Evolutionary conservation across 2,113 vertebrate genomes (phyloP).

Genomic region (Dasyprocta punctata): DNA sequence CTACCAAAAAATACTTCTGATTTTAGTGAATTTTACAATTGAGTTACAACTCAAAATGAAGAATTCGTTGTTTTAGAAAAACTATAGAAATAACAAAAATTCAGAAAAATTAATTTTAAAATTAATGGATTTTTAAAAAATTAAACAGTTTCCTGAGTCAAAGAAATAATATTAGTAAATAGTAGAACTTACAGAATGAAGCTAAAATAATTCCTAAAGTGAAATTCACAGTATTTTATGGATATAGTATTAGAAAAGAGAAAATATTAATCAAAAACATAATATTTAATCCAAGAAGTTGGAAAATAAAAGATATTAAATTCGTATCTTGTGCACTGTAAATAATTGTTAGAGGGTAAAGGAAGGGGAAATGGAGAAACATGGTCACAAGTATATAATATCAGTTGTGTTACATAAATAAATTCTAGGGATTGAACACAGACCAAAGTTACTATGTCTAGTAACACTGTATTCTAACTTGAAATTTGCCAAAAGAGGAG

Average conservation of each 20-base stretch:
- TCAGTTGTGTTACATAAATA: background rate
- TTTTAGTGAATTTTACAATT: background rate
- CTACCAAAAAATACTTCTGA: background rate
- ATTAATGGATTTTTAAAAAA: background rate
- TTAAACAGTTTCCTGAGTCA: background rate
- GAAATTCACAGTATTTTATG: background rate
- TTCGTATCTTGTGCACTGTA: background rate
- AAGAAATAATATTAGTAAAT: background rate
- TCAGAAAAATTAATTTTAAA: background rate
- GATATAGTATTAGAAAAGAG: background rate
- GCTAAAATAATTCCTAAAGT: background rate
- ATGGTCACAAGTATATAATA: background rate
- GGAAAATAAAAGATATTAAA: slow-evolving; percentile 7
- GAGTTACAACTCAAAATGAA: background rate
- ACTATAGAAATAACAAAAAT: background rate
- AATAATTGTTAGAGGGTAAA: background rate
- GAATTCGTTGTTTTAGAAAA: background rate
- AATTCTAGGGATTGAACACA: background rate
- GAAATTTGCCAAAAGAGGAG: background rate
- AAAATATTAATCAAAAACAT: background rate
- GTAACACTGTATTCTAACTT: background rate
- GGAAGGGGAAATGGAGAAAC: background rate
- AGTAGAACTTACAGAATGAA: no score
- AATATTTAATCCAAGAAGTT: background rate
- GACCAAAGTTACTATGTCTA: background rate